Percentiles rank a stretch among this genome's conserved stretches.
Evolutionary conservation across 2,113 vertebrate genomes (phyloP).

Genomic region (Pseudorasbora parva): DNA sequence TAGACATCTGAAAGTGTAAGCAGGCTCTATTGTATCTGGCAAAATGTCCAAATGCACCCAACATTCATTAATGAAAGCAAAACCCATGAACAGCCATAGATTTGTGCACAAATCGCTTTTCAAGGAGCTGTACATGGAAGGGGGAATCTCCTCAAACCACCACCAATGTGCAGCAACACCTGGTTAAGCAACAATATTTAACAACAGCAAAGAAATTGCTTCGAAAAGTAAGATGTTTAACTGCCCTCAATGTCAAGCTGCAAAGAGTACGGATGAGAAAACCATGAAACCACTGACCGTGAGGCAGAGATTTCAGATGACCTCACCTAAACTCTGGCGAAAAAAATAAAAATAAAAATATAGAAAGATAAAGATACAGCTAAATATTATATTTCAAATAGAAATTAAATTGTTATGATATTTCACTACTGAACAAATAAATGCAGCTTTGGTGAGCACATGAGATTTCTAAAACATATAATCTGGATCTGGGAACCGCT

Average conservation of each 20-base stretch:
- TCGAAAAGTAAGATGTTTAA: conserved; percentile 1
- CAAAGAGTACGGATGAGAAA: conserved; percentile 26
- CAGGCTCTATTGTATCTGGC: neutral
- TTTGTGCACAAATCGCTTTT: too few relatives aligned
- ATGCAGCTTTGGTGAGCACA: too few relatives aligned
- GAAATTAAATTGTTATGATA: too few relatives aligned
- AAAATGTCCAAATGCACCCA: neutral
- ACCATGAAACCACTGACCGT: neutral
- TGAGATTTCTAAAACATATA: too few relatives aligned
- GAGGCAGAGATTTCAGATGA: neutral
- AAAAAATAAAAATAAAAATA: too few relatives aligned
- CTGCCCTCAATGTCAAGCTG: conserved; percentile 19
- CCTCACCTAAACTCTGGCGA: neutral
- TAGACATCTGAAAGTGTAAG: neutral
- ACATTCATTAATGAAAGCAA: neutral
- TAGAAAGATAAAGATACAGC: too few relatives aligned
- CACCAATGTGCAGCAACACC: too few relatives aligned
- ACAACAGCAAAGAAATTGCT: neutral
- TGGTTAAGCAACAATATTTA: neutral
- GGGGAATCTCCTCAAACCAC: too few relatives aligned
- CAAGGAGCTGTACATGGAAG: too few relatives aligned
- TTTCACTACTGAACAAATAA: too few relatives aligned
- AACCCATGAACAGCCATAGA: neutral
- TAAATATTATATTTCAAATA: too few relatives aligned
- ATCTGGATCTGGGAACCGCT: too few relatives aligned